Evolutionary conservation across 2,113 vertebrate species (phyloP).

Genomic region (Coregonus clupeaformis): DNA sequence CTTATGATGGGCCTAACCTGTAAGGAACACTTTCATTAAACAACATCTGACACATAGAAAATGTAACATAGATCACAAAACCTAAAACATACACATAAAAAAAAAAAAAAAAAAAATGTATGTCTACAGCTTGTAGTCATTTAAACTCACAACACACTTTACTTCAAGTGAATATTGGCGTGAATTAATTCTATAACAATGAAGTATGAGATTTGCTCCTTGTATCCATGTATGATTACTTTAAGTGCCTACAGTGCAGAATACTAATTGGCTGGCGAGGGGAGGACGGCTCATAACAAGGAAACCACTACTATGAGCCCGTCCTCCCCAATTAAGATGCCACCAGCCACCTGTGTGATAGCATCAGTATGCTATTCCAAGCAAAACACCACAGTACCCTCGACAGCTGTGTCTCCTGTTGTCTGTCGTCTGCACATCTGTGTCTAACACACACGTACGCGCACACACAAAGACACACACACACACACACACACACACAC

Average conservation of each 20-base stretch:
- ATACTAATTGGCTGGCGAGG: too few species aligned
- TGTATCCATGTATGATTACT: neutral
- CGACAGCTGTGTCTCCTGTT: conserved; percentile 51
- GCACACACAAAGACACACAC: too few species aligned
- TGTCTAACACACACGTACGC: too few species aligned
- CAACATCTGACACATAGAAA: neutral
- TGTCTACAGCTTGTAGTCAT: neutral
- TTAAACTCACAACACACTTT: neutral
- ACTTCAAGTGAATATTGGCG: conserved; percentile 3
- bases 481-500: too few species aligned
- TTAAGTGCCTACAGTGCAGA: conserved; percentile 46
- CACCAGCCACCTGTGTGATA: too few species aligned
- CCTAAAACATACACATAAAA: neutral
- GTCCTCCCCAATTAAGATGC: too few species aligned
- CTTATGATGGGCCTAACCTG: neutral
- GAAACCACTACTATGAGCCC: too few species aligned
- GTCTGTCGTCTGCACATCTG: conserved; percentile 45
- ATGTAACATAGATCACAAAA: neutral
- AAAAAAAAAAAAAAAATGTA: too few species aligned
- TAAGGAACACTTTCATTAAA: neutral
- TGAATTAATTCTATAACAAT: conserved; percentile 33
- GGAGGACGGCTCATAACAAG: neutral
- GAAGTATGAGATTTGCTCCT: neutral
- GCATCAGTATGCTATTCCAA: conserved; percentile 44
- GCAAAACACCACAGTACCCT: conserved; percentile 31